Percentiles rank a stretch among this genome's conserved stretches.
Evolutionary conservation across 1,140 invertebrate species (phyloP).

Genomic region (Maniola jurtina): DNA sequence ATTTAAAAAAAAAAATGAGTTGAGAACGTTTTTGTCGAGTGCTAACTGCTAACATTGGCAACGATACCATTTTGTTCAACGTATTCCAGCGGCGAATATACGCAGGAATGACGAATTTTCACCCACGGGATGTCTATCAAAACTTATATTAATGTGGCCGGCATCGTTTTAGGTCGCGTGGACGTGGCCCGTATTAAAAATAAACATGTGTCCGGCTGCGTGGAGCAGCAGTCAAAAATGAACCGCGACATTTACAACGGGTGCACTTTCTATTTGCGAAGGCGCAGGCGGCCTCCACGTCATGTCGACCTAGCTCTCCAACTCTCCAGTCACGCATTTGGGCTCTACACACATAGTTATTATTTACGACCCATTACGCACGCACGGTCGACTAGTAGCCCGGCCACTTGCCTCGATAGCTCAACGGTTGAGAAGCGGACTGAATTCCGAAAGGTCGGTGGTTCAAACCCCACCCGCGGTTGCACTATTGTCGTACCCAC

Average conservation of each 20-base stretch:
- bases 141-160: conserved; percentile 57
- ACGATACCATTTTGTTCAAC: neutral
- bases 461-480: too few species aligned
- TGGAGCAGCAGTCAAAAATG: conserved; percentile 35
- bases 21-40: neutral
- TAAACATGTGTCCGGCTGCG: conserved; percentile 45
- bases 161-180: conserved; percentile 50
- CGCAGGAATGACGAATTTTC: conserved; percentile 13
- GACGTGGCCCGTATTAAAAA: conserved; percentile 49
- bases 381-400: too few species aligned
- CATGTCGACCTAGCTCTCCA: conserved; percentile 15
- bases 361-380: too few species aligned
- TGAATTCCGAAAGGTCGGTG: too few species aligned
- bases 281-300: conserved; percentile 16
- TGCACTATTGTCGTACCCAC: too few species aligned
- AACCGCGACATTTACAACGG: conserved; percentile 62
- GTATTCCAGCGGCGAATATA: neutral
- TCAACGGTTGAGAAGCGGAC: too few species aligned
- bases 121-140: conserved; percentile 47
- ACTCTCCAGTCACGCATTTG: conserved; percentile 15
- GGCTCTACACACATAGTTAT: neutral
- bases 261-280: conserved; percentile 67
- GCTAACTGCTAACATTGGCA: neutral
- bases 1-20: neutral
- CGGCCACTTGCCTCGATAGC: too few species aligned